Percentiles rank a stretch among this genome's conserved stretches.
Evolutionary conservation across 2,797 vertebrate species (phyloP).

Genomic region (Neomorphus geoffroyi): DNA sequence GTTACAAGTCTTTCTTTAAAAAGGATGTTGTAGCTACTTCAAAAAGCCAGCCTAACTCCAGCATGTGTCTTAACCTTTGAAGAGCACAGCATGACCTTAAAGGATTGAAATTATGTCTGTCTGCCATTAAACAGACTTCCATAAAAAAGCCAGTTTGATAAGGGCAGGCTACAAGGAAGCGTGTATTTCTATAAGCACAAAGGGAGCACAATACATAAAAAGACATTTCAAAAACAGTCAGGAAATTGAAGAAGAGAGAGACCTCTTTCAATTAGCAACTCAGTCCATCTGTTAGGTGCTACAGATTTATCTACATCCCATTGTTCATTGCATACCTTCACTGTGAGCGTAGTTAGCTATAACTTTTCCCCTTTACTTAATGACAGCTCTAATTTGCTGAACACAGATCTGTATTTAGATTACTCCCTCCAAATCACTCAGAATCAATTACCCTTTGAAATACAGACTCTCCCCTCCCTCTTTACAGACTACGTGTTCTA

Average conservation of each 20-base stretch:
- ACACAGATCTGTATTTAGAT: not conserved
- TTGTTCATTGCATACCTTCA: not conserved
- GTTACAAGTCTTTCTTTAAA: conserved; percentile 47
- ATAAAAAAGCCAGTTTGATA: conserved; percentile 8
- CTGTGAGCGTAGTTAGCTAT: not conserved
- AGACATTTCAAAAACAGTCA: not conserved
- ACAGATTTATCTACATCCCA: not conserved
- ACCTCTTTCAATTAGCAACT: not conserved
- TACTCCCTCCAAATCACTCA: not conserved
- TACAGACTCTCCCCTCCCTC: not conserved
- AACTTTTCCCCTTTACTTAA: not conserved
- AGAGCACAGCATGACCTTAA: conserved; percentile 65
- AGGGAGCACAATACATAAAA: not conserved
- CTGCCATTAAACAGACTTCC: conserved; percentile 56
- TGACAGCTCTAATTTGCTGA: not conserved
- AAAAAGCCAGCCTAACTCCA: conserved; percentile 43
- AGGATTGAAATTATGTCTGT: conserved; percentile 34
- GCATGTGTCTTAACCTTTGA: conserved; percentile 58
- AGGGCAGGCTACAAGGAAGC: conserved; percentile 28
- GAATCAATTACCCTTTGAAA: not conserved
- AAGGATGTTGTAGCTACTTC: not conserved
- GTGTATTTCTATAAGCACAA: conserved; percentile 13
- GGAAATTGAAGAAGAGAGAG: not conserved
- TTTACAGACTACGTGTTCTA: not conserved
- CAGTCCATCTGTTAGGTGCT: not conserved